Conservation (phyloP, 2,888 invertebrate species). For the Nomada goodeniana region DNA sequence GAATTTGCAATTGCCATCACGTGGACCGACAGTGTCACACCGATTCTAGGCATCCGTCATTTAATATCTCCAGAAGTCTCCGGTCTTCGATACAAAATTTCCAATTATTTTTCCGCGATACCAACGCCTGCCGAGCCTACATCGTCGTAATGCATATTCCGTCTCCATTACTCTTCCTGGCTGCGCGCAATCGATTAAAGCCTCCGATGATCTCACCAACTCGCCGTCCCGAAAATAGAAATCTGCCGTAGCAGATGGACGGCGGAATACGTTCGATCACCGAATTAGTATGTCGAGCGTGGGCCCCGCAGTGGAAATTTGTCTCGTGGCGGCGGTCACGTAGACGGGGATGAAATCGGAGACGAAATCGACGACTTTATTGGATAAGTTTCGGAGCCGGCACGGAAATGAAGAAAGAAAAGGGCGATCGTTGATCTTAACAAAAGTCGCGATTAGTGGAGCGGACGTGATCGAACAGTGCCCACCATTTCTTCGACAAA, state of each 20-base stretch:
- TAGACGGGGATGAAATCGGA: neutral
- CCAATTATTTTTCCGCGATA: no score
- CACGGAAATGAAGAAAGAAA: slow-evolving; percentile 48
- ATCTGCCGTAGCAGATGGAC: neutral
- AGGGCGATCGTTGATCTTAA: slow-evolving; percentile 59
- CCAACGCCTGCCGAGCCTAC: no score
- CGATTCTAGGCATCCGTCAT: no score
- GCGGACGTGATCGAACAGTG: slow-evolving; percentile 57
- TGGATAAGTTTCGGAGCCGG: slow-evolving; percentile 41
- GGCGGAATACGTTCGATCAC: neutral
- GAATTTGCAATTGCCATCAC: no score
- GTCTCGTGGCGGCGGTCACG: slow-evolving; percentile 42
- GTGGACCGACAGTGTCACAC: no score
- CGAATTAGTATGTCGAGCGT: slow-evolving; percentile 33
- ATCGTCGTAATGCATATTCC: no score
- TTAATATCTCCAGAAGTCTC: no score
- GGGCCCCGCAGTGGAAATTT: slow-evolving; percentile 36
- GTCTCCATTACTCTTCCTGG: neutral
- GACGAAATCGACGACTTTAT: slow-evolving; percentile 50
- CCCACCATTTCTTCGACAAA: slow-evolving; percentile 48
- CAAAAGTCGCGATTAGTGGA: slow-evolving; percentile 66
- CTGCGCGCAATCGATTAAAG: neutral
- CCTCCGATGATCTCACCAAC: slow-evolving; percentile 15
- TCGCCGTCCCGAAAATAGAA: slow-evolving; percentile 1
- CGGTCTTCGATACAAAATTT: no score